phyloP scores from a whole-genome alignment of 2,113 vertebrate species.

The Spilogale gracilis region DNA sequence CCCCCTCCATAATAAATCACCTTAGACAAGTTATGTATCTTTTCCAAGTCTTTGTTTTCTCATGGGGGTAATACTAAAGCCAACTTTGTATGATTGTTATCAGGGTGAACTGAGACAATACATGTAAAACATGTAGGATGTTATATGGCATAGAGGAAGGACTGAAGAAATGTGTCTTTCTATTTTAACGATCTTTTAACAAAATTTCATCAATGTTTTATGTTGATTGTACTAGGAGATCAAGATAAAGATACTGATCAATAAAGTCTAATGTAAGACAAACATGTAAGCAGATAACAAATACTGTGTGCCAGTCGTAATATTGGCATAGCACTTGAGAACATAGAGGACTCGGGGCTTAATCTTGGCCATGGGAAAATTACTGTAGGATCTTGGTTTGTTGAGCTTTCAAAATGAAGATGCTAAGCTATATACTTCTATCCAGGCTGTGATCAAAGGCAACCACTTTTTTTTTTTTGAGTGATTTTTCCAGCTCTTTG shows the following conservation, averaged over 20 bases:
- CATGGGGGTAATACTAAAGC: not conserved
- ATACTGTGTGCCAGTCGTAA: not conserved
- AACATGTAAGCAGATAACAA: not conserved
- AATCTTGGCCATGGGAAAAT: not conserved
- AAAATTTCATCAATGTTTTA: not conserved
- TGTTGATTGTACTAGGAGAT: not conserved
- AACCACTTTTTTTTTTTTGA: not conserved
- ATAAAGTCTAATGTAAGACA: not conserved
- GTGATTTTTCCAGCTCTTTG: not conserved
- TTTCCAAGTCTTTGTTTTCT: not conserved
- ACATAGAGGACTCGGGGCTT: not conserved
- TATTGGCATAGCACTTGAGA: not conserved
- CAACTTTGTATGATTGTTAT: not conserved
- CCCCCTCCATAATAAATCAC: too few relatives aligned
- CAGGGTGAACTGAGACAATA: not conserved
- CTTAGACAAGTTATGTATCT: not conserved
- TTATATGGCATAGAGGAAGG: not conserved
- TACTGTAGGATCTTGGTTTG: not conserved
- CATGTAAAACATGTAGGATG: not conserved
- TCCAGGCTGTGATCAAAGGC: not conserved
- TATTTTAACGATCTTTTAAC: not conserved
- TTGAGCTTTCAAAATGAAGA: constrained; percentile 17
- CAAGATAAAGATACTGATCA: not conserved
- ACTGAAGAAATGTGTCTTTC: not conserved
- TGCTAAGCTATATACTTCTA: not conserved